These are phyloP conservation scores for Cecidostiba fungosa DNA, from an alignment of 2,888 invertebrate species.

Conservation along the genomic window DNA sequence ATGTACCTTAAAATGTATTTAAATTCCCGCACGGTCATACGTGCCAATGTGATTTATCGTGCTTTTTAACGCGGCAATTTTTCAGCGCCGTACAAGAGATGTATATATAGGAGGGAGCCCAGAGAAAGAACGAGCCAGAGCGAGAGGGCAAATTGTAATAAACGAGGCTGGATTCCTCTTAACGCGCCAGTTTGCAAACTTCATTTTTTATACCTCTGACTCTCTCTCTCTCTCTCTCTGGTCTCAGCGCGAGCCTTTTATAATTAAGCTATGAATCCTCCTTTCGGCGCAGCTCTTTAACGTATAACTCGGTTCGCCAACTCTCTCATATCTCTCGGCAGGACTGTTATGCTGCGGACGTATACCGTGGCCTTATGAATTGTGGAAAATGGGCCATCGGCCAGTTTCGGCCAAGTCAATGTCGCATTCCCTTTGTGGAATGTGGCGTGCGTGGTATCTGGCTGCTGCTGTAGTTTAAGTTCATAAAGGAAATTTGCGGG, in stretches of 20 bases:
- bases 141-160: constrained; percentile 60
- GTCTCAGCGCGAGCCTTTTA: not conserved
- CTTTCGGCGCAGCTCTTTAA: constrained; percentile 6
- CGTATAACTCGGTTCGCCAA: not conserved
- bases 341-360: not conserved
- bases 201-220: constrained; percentile 49
- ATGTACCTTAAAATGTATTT: constrained; percentile 59
- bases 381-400: not conserved
- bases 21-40: constrained; percentile 54
- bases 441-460: not conserved
- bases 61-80: constrained; percentile 60
- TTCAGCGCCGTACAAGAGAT: constrained; percentile 32
- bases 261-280: constrained; percentile 57
- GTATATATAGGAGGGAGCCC: not conserved
- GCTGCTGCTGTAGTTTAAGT: constrained; percentile 29
- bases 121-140: not conserved
- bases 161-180: constrained; percentile 54
- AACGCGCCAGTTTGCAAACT: constrained; percentile 55
- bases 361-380: not conserved
- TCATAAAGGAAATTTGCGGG: constrained; percentile 14
- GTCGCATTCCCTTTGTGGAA: constrained; percentile 23
- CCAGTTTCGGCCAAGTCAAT: not conserved
- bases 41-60: constrained; percentile 61
- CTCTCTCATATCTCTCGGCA: not conserved
- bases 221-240: not conserved